phyloP scores from a whole-genome alignment of 1,140 invertebrate genomes.

The Cyclargus thomasi region DNA sequence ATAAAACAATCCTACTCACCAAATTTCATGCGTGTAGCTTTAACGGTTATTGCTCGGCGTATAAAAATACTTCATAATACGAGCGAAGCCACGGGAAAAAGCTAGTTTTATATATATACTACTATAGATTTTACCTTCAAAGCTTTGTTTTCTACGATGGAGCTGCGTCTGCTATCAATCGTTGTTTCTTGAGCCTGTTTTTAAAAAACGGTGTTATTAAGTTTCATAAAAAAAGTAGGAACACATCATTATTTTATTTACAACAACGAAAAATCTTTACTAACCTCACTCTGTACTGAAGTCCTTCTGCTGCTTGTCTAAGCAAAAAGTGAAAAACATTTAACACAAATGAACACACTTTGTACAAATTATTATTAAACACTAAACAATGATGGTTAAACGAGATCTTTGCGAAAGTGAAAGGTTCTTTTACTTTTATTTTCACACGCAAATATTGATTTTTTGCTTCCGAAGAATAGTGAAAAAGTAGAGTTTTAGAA shows the following conservation, averaged over 20 bases:
- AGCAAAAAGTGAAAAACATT: conserved; percentile 22
- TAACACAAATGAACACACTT: conserved; percentile 14
- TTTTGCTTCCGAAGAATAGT: too few relatives aligned
- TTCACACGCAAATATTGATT: too few relatives aligned
- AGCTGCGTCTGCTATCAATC: conserved; percentile 78
- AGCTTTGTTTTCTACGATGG: conserved; percentile 77
- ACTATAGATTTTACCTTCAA: conserved; percentile 67
- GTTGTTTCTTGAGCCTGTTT: conserved; percentile 70
- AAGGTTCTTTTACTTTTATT: too few relatives aligned
- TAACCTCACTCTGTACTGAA: conserved; percentile 54
- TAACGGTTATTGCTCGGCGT: too few relatives aligned
- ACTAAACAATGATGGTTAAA: background rate
- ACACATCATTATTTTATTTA: background rate
- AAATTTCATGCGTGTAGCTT: too few relatives aligned
- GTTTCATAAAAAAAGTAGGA: background rate
- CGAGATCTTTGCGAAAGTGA: too few relatives aligned
- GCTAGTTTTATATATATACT: too few relatives aligned
- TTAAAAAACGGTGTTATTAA: conserved; percentile 15
- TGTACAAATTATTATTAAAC: conserved; percentile 2
- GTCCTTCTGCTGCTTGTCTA: conserved; percentile 60
- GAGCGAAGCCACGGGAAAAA: too few relatives aligned
- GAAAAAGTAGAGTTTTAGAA: background rate
- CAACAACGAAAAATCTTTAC: conserved; percentile 23
- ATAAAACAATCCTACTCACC: too few relatives aligned
- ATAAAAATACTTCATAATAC: too few relatives aligned